Conservation (phyloP, 2,113 vertebrate genomes). For the Aphyosemion australe region DNA sequence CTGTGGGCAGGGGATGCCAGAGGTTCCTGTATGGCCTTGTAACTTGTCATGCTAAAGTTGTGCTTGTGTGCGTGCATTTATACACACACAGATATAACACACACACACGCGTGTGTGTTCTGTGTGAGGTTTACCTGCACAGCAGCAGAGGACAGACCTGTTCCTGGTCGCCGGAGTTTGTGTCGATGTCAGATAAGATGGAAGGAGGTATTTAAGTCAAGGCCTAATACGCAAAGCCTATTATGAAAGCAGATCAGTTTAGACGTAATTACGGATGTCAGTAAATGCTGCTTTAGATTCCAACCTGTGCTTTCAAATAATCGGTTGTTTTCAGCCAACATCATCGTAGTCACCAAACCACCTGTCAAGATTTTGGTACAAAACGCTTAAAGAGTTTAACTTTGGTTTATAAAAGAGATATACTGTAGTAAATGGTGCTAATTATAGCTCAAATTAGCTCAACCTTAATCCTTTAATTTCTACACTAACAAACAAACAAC, state of each 20-base stretch:
- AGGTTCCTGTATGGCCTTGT: constrained; percentile 37
- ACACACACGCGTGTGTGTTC: constrained; percentile 5
- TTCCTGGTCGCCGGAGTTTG: constrained; percentile 27
- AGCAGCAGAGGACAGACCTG: constrained; percentile 48
- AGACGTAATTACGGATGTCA: not conserved
- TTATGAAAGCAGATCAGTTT: not conserved
- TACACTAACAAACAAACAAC: too few relatives aligned
- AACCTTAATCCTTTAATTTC: too few relatives aligned
- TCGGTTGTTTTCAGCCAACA: too few relatives aligned
- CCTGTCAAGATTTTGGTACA: too few relatives aligned
- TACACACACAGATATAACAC: not conserved
- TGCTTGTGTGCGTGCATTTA: not conserved
- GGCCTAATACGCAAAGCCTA: not conserved
- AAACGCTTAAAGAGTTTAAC: too few relatives aligned
- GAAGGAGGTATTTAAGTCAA: constrained; percentile 18
- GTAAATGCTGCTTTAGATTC: too few relatives aligned
- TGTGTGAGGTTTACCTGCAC: constrained; percentile 46
- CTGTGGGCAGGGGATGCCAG: constrained; percentile 40
- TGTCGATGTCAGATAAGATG: constrained; percentile 48
- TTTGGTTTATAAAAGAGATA: too few relatives aligned
- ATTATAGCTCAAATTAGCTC: too few relatives aligned
- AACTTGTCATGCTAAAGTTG: constrained; percentile 23
- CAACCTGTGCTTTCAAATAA: too few relatives aligned
- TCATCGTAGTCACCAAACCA: too few relatives aligned
- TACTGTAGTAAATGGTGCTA: not conserved